Conservation (phyloP, 2,797 vertebrate genomes). For the Mycteria americana region DNA sequence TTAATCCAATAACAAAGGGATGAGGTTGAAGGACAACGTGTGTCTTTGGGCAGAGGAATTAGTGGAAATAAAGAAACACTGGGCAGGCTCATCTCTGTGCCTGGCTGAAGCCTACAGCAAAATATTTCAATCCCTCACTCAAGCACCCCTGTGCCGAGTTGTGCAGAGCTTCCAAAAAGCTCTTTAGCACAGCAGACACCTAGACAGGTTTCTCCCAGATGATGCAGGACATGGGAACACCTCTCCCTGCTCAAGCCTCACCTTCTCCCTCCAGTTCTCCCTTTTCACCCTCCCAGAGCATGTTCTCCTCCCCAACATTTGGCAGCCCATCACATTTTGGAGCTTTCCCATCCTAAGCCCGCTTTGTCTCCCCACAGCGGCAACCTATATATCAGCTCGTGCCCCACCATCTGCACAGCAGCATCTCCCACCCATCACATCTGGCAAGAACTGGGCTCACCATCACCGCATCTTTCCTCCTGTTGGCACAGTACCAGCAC, state of each 20-base stretch:
- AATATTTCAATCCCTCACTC: neutral
- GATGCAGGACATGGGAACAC: neutral
- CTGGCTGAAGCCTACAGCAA: neutral
- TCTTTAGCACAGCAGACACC: neutral
- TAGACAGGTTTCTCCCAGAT: neutral
- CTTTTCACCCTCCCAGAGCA: neutral
- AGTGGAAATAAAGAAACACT: neutral
- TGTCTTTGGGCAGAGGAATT: neutral
- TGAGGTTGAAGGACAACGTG: neutral
- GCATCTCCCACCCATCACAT: neutral
- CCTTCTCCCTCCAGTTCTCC: neutral
- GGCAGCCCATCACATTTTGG: neutral
- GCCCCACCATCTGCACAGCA: neutral
- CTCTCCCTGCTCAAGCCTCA: neutral
- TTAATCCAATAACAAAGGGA: neutral
- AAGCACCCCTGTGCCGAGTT: fast-evolving
- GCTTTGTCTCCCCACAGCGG: too few species aligned
- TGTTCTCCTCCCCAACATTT: neutral
- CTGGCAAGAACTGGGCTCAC: neutral
- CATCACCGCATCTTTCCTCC: neutral
- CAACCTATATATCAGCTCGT: neutral
- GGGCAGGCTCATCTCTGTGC: neutral
- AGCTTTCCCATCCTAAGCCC: neutral
- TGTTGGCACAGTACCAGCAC: neutral
- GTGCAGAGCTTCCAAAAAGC: neutral